phyloP scores from a whole-genome alignment of 2,113 vertebrate species.

The Elephantulus edwardii region DNA sequence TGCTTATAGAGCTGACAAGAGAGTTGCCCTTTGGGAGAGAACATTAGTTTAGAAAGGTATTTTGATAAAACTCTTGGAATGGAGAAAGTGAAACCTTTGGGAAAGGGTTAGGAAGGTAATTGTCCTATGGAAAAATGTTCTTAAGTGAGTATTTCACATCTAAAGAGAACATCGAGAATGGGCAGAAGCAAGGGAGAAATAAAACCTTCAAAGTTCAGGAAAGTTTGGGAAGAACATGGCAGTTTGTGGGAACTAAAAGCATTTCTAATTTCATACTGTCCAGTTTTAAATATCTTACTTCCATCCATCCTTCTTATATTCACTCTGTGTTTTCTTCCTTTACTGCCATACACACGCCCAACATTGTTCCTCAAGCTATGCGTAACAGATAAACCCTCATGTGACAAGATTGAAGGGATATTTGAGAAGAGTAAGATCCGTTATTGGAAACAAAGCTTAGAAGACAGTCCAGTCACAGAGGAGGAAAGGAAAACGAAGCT shows the following conservation, averaged over 20 bases:
- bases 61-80: neutral
- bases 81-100: neutral
- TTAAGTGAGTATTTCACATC: neutral
- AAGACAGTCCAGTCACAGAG: neutral
- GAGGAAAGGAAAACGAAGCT: neutral
- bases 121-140: neutral
- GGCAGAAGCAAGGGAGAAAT: neutral
- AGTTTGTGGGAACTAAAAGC: neutral
- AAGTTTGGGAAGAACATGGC: too few species aligned
- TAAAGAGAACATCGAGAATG: constrained; percentile 19
- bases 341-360: neutral
- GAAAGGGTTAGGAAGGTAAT: constrained; percentile 14
- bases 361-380: neutral
- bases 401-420: neutral
- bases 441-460: neutral
- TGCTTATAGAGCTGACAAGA: neutral
- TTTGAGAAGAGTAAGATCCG: neutral
- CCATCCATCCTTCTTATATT: too few species aligned
- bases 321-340: too few species aligned
- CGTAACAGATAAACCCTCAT: neutral
- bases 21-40: constrained; percentile 21
- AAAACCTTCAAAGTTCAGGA: neutral
- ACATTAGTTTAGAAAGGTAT: constrained; percentile 16
- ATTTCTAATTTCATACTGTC: neutral
- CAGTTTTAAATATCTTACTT: neutral